Conservation (phyloP, 2,888 invertebrate species). For the Ichneumoninae sp. region DNA sequence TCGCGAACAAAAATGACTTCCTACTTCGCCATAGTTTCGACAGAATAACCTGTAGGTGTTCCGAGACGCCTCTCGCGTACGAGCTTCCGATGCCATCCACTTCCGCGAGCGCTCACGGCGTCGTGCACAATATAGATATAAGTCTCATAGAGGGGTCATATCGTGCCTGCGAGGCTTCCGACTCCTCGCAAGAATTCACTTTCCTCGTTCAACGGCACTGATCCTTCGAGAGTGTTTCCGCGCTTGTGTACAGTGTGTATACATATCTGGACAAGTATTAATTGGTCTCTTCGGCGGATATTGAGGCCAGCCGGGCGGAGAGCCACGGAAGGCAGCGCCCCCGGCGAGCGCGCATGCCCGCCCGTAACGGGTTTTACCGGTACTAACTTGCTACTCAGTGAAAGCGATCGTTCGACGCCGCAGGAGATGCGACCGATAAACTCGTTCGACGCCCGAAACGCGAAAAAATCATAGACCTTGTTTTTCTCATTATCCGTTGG, state of each 20-base stretch:
- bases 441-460: background rate
- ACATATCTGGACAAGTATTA: constrained; percentile 49
- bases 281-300: constrained; percentile 51
- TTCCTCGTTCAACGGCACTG: constrained; percentile 31
- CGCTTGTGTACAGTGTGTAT: constrained; percentile 12
- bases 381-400: constrained; percentile 54
- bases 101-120: constrained; percentile 28
- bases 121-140: background rate
- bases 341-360: constrained; percentile 5
- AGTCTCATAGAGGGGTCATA: background rate
- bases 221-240: constrained; percentile 19
- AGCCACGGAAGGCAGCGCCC: constrained; percentile 51
- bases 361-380: constrained; percentile 61
- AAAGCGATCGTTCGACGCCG: constrained; percentile 57
- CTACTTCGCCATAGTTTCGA: constrained; percentile 32
- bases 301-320: constrained; percentile 57
- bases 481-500: background rate
- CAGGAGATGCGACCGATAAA: constrained; percentile 41
- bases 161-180: constrained; percentile 31
- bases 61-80: background rate
- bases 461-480: background rate
- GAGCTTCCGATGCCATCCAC: constrained; percentile 41
- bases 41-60: background rate
- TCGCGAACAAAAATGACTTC: constrained; percentile 28
- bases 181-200: constrained; percentile 53